These are phyloP conservation scores for Macaria notata DNA, from an alignment of 2,888 invertebrate species.

Conservation along the genomic window DNA sequence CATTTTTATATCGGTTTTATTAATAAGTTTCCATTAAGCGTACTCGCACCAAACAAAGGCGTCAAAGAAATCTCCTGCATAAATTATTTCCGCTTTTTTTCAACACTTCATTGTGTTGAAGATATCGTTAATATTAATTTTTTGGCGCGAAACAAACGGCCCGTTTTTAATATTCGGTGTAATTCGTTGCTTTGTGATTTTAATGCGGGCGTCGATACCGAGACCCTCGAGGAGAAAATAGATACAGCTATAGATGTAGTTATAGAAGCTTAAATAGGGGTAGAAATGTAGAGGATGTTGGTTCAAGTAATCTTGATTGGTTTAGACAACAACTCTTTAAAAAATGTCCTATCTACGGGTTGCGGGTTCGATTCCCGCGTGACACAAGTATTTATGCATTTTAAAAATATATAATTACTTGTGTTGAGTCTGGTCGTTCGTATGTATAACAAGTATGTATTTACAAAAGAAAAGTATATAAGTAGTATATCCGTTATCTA, in stretches of 20 bases:
- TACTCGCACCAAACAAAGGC: slow-evolving; percentile 56
- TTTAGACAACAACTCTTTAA: not conserved
- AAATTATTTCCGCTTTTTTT: slow-evolving; percentile 69
- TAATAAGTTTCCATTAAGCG: slow-evolving; percentile 10
- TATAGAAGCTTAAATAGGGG: slow-evolving; percentile 11
- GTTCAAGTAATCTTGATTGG: not conserved
- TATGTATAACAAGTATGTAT: too few relatives aligned
- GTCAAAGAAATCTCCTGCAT: slow-evolving; percentile 76
- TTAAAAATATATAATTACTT: too few relatives aligned
- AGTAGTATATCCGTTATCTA: too few relatives aligned
- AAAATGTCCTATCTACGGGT: too few relatives aligned
- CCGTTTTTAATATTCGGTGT: slow-evolving; percentile 68
- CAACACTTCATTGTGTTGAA: slow-evolving; percentile 70
- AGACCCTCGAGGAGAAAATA: slow-evolving; percentile 25
- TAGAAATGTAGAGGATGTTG: not conserved
- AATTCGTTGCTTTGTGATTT: slow-evolving; percentile 75
- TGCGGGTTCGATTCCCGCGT: too few relatives aligned
- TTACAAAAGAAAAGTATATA: too few relatives aligned
- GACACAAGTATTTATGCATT: too few relatives aligned
- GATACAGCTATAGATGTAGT: not conserved
- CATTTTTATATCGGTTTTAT: slow-evolving; percentile 1
- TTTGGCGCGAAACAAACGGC: slow-evolving; percentile 76
- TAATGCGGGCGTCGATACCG: slow-evolving; percentile 54
- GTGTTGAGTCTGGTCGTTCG: too few relatives aligned
- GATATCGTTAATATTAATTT: slow-evolving; percentile 83